Base-by-base conservation (phyloP, 2,113 vertebrate genomes). In the Clarias batrachus region DNA sequence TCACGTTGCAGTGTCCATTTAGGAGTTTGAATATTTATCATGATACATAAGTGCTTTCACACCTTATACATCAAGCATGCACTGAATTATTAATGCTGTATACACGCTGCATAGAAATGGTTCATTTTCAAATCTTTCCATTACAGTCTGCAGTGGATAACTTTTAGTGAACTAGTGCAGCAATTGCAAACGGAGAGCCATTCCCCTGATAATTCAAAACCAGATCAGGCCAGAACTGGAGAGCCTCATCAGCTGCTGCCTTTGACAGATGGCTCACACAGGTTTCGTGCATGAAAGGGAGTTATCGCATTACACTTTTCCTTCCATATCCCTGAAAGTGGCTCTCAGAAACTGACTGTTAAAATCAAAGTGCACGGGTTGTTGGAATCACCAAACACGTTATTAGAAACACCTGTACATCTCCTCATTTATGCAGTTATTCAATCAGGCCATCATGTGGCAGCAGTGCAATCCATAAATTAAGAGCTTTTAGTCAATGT, bases 181-280 rank as follows among this genome's bases (percentile, higher is more conserved):
- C 27, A 56, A 1, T 60, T 30, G n/a, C 80, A 59, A 23, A 84
- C 48, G 41, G 11, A 68, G 52, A 25, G 12, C 63, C 80, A 52
- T 60, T 73, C 73, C 54, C 60, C 16, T 11, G 27, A 83, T 62
- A 56, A 71, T 62, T 88, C 30, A 33, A 79, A 54, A 81, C 33
- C 23, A 14, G 82, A 88, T 81, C 56, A 81, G 30, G 23, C 62
- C 73, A 73, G 74, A 33, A 30, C 12, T 41, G 6, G 79, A 81
- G 62, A 68, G 76, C 60, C 79, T 82, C 73, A 19, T 78, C 85
- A 76, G 25, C 79, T 23, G 52, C 74, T 27, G 57, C 30, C 57
- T 74, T 48, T 76, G 57, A 80, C 81, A 86, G 88, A 89, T 86
- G 85, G 60, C 60, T 89, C 81, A 86, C 82, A 57, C 23, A 21